Base-by-base conservation (phyloP, 2,797 vertebrate species). In the Enteromius viviparus region DNA sequence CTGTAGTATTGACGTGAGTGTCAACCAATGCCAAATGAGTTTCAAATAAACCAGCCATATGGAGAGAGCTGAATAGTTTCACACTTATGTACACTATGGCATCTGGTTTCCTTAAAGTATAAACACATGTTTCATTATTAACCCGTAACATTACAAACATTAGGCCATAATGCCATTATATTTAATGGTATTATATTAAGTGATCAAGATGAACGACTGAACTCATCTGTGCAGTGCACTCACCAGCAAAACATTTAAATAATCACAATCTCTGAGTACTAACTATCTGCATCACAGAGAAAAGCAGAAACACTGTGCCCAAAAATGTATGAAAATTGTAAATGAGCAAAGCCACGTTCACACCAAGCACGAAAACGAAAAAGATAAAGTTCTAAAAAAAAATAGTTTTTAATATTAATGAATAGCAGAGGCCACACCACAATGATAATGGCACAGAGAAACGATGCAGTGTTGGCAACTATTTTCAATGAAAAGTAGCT, bases 41-140 rank as follows among this genome's bases (percentile, higher is more conserved):
- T 75, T 75, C 51, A 58, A 58, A 75, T 75, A 75, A 75, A 75
- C 32, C 12, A 1, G 32, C 72, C 72, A 26, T 76, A 58, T 37
- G 51, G 51, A 23, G 21, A 58, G 51, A 58, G 21, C 32, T 15
- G 6, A 76, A 58, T 40, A 68, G 47, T 68, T 62, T 32, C 62
- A 83, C 76, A 23, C 84, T 68, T 51, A 53, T 79, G 47, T 68
- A 78, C 21, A 40, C 32, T 23, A 29, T 70, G 64, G 34, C 83
- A 88, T 92, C 90, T 91, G 89, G 87, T 93, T 90, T 81, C 80
- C 85, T 87, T 88, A 90, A 93, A 92, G 85, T 17, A 80, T 71
- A 83, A 89, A 82, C 89, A 84, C 84, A 86, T 90, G 90, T 72
- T 53, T 82, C 45, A 12, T 80, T 84, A 77, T 23, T 64, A 64